Percentiles rank a stretch among this genome's conserved stretches.
Conservation (phyloP, 2,113 vertebrate species). For the Hydropotes inermis region DNA sequence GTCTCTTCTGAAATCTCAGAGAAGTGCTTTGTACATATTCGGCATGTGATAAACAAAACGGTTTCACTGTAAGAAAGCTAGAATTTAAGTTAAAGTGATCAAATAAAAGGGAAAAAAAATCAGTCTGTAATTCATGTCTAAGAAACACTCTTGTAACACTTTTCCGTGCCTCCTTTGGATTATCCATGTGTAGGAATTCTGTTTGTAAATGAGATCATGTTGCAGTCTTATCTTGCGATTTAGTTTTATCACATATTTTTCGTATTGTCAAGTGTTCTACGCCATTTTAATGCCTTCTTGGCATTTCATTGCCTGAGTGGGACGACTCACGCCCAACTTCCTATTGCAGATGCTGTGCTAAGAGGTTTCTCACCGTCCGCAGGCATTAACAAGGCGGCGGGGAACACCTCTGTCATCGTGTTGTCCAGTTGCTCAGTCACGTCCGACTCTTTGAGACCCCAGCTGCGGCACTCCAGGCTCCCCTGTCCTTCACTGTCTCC, state of each 20-base stretch:
- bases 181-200: background rate
- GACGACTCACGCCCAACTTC: background rate
- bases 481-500: background rate
- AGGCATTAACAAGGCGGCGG: rapidly evolving
- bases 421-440: rapidly evolving
- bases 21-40: background rate
- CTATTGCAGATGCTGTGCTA: rapidly evolving
- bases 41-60: background rate
- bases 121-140: rapidly evolving
- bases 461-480: rapidly evolving
- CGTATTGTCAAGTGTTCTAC: rapidly evolving
- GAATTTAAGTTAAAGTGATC: background rate
- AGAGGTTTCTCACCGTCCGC: rapidly evolving
- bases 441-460: background rate
- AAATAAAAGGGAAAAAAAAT: background rate
- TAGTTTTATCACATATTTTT: background rate
- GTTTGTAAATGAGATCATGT: background rate
- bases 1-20: background rate
- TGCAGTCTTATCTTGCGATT: background rate
- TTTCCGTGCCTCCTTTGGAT: rapidly evolving
- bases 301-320: rapidly evolving
- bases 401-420: rapidly evolving
- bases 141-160: background rate
- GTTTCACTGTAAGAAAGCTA: background rate
- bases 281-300: too few relatives aligned